Percentiles rank a stretch among this genome's conserved stretches.
phyloP scores from a whole-genome alignment of 2,888 invertebrate genomes.

The Thereva nobilitata region DNA sequence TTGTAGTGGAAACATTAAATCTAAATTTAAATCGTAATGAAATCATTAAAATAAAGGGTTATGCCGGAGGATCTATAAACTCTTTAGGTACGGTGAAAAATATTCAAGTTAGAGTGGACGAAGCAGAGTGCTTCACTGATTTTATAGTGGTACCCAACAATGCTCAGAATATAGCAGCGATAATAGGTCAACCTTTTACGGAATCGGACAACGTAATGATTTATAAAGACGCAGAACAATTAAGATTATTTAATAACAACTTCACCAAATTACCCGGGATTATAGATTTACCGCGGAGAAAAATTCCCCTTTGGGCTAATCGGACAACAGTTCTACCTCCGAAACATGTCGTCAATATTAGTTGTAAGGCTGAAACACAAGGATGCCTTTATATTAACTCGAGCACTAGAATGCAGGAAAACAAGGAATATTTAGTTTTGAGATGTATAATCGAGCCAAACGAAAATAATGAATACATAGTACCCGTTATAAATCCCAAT shows the following conservation, averaged over 20 bases:
- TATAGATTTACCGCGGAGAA: not conserved
- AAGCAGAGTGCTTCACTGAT: not conserved
- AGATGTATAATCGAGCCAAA: constrained; percentile 2
- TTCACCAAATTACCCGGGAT: not conserved
- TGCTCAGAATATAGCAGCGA: not conserved
- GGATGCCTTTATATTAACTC: not conserved
- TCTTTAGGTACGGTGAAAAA: not conserved
- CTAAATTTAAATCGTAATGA: not conserved
- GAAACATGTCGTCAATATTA: not conserved
- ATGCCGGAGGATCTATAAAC: constrained; percentile 4
- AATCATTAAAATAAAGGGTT: too few species aligned
- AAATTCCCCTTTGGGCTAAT: constrained; percentile 11
- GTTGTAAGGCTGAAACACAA: not conserved
- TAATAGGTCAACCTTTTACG: constrained; percentile 11
- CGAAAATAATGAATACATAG: not conserved
- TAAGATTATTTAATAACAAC: constrained; percentile 4
- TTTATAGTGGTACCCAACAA: constrained; percentile 3
- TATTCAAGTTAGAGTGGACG: constrained; percentile 4
- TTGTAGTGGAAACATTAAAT: not conserved
- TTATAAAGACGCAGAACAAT: not conserved
- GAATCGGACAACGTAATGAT: constrained; percentile 5
- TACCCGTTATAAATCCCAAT: constrained; percentile 3
- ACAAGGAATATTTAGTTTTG: not conserved
- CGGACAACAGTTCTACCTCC: constrained; percentile 1
- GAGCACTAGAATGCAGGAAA: not conserved